phyloP scores from a whole-genome alignment of 2,888 invertebrate species.

The Nemurella pictetii region DNA sequence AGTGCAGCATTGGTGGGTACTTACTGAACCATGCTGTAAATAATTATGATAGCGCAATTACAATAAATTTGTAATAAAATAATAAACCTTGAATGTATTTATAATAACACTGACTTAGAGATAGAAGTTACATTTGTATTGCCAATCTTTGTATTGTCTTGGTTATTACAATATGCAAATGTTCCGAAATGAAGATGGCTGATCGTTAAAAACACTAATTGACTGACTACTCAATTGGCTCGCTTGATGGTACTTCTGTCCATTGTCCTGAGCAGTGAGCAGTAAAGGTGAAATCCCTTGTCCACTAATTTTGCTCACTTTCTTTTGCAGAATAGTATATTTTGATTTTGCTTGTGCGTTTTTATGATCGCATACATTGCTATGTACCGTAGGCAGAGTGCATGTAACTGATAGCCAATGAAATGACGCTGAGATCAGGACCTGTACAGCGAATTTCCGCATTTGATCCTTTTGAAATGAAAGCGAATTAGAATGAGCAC shows the following conservation, averaged over 20 bases:
- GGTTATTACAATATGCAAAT: neutral
- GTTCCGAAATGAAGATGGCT: neutral
- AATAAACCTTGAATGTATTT: neutral
- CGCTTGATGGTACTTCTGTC: neutral
- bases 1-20: constrained; percentile 7
- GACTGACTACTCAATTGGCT: neutral
- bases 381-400: neutral
- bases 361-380: neutral
- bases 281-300: neutral
- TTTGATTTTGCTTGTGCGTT: neutral
- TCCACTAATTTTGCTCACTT: neutral
- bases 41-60: constrained; percentile 5
- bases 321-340: neutral
- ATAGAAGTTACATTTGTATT: neutral
- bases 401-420: too few species aligned
- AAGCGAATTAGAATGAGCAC: neutral
- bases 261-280: neutral
- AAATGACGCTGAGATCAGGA: too few species aligned
- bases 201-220: neutral
- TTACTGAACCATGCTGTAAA: neutral
- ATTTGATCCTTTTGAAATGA: neutral
- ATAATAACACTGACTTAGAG: neutral
- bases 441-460: neutral
- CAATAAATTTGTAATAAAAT: neutral
- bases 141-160: neutral